phyloP scores from a whole-genome alignment of 2,797 vertebrate species.

The Chaunax sp. region DNA sequence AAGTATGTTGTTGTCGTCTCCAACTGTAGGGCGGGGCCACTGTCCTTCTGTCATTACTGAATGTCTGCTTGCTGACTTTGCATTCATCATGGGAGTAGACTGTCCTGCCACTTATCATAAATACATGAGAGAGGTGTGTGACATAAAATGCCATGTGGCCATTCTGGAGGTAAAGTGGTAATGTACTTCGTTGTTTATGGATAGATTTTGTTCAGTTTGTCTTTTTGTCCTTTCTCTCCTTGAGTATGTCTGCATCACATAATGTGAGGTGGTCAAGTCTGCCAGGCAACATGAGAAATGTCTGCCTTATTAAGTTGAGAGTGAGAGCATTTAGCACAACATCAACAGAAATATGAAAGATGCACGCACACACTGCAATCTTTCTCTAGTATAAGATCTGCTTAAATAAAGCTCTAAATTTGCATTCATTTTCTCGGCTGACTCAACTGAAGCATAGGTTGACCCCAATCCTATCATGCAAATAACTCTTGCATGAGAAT shows the following conservation, averaged over 20 bases:
- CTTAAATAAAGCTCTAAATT: constrained; percentile 67
- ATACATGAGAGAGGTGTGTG: constrained; percentile 89
- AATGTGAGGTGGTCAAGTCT: constrained; percentile 29
- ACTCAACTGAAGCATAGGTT: constrained; percentile 61
- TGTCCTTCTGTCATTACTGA: constrained; percentile 86
- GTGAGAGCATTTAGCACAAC: constrained; percentile 13
- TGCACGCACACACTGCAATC: constrained; percentile 22
- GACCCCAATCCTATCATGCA: constrained; percentile 75
- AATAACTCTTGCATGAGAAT: constrained; percentile 68
- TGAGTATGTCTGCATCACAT: constrained; percentile 3
- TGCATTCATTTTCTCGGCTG: constrained; percentile 68
- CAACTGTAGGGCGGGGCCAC: constrained; percentile 65
- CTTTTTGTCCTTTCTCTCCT: constrained; percentile 47
- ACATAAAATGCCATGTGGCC: constrained; percentile 79
- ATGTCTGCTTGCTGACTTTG: constrained; percentile 80
- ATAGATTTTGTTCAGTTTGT: constrained; percentile 34
- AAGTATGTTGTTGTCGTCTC: constrained; percentile 66
- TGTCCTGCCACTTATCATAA: constrained; percentile 82
- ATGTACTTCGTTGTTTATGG: constrained; percentile 47
- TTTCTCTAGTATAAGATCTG: constrained; percentile 48
- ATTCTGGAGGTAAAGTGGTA: constrained; percentile 40
- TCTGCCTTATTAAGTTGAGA: constrained; percentile 16
- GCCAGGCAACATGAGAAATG: constrained; percentile 23
- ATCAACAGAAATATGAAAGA: constrained; percentile 23
- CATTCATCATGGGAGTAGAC: constrained; percentile 88